Evolutionary conservation across 2,113 vertebrate genomes (phyloP), one percentile per base, ranked within the genome.

Genomic region (Peromyscus leucopus): DNA sequence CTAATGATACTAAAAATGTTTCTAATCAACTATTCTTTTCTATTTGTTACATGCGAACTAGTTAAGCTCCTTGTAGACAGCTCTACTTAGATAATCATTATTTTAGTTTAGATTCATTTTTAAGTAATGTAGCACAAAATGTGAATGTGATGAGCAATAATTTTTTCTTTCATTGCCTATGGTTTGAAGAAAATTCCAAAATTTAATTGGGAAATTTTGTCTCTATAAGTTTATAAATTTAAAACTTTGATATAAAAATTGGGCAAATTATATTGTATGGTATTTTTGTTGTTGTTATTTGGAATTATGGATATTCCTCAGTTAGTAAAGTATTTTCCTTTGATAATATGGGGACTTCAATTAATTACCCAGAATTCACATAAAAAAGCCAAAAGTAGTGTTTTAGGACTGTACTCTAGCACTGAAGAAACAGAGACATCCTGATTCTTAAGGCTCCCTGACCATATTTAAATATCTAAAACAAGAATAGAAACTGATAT

Each of bases 121-220:
- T 75, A 92, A 63, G 61, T 94, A 96, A 97, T 96, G 69, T 87
- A 95, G 84, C 87, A 65, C 97, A 82, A 95, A 94, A 95, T 96
- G 48, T 97, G 93, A 96, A 93, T 78, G 57, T 89, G 24, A 48
- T 94, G 67, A 96, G 57, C 79, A 92, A 91, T 79, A 10, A 6
- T 51, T 39, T 97, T 96, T 55, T 79, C 26, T 89, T 91, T 95
- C 51, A 94, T 96, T 91, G 86, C 67, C 31, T 87, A 94, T 65
- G 79, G 72, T 96, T 26, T 72, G 51, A 94, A 46, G 42, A 93
- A 94, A 74, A 74, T 84, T 13, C 42, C 21, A 21, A 89, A 94
- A 93, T 61, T 96, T 96, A 1, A 89, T 87, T 96, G 82, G 57
- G 8, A 98, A 96, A 86, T 96, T 72, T 22, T 82, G 31, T 92